Conservation (phyloP, 2,113 vertebrate species). For the Spea bombifrons region DNA sequence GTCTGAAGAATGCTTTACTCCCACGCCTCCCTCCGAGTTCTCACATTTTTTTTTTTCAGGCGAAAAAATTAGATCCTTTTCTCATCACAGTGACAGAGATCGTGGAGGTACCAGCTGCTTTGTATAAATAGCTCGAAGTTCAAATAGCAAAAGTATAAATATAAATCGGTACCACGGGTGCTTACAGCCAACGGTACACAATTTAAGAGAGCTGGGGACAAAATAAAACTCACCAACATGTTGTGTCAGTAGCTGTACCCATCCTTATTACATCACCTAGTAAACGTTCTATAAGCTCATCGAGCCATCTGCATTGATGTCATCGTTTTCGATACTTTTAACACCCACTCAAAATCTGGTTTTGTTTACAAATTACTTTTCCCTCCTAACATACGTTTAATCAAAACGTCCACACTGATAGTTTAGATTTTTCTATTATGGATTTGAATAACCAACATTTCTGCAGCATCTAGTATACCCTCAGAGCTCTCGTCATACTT, state of each 20-base stretch:
- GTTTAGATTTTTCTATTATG: no score
- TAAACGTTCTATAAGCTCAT: slow-evolving; percentile 16
- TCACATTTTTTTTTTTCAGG: slow-evolving; percentile 24
- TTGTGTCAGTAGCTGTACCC: slow-evolving; percentile 1
- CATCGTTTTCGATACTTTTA: slow-evolving; percentile 24
- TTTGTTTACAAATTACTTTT: slow-evolving; percentile 20
- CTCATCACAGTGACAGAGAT: slow-evolving; percentile 27
- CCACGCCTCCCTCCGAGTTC: slow-evolving; percentile 40
- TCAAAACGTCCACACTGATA: no score
- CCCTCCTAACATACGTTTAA: background rate
- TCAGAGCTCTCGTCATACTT: no score
- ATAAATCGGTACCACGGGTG: background rate
- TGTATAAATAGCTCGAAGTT: slow-evolving; percentile 27
- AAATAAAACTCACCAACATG: slow-evolving; percentile 1
- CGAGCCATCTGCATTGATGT: slow-evolving; percentile 28
- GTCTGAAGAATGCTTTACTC: slow-evolving; percentile 37
- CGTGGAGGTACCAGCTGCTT: slow-evolving; percentile 15
- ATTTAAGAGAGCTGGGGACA: background rate
- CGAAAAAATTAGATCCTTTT: slow-evolving; percentile 14
- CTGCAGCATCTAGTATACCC: no score
- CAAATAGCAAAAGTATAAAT: background rate
- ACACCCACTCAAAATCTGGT: slow-evolving; percentile 38
- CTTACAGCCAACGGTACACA: background rate
- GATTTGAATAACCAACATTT: no score
- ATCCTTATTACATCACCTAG: slow-evolving; percentile 14